phyloP scores from a whole-genome alignment of 64 coral and sea anemone genomes.

The Montipora foliosa region DNA sequence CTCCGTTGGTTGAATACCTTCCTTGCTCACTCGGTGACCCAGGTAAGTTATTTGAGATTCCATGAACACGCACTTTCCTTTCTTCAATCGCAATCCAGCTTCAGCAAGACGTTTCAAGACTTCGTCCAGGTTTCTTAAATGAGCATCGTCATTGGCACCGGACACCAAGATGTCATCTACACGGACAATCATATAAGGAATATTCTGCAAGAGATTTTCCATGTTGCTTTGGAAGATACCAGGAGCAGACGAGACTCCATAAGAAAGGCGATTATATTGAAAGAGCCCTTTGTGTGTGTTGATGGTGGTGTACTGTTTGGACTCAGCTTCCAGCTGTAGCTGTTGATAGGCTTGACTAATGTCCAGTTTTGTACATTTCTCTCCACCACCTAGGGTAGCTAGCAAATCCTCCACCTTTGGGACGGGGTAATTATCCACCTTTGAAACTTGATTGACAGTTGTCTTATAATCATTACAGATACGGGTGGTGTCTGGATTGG shows the following conservation, averaged over 20 bases:
- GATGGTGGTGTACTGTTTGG: neutral
- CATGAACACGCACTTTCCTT: slow-evolving; percentile 1
- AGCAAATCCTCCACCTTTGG: slow-evolving; percentile 7
- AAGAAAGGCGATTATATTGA: slow-evolving; percentile 19
- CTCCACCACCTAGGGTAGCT: slow-evolving; percentile 1
- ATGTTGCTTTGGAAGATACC: slow-evolving; percentile 40
- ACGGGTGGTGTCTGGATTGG: too few species aligned
- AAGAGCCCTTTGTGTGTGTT: slow-evolving; percentile 20
- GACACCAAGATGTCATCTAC: slow-evolving; percentile 32
- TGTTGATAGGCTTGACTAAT: slow-evolving; percentile 17
- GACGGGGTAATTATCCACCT: neutral
- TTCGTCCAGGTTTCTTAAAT: neutral
- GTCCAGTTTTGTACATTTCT: slow-evolving; percentile 5
- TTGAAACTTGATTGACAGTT: too few species aligned
- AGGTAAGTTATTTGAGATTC: neutral
- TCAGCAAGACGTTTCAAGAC: neutral
- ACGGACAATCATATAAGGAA: neutral
- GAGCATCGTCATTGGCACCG: neutral
- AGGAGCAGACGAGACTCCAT: slow-evolving; percentile 41
- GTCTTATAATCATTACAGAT: too few species aligned
- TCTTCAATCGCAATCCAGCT: neutral
- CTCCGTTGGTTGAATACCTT: too few species aligned
- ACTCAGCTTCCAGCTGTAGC: slow-evolving; percentile 1
- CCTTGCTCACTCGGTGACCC: too few species aligned
- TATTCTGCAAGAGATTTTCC: slow-evolving; percentile 14